Evolutionary conservation across 2,113 vertebrate species (phyloP).

Genomic region (Brachyhypopomus occidentalis): DNA sequence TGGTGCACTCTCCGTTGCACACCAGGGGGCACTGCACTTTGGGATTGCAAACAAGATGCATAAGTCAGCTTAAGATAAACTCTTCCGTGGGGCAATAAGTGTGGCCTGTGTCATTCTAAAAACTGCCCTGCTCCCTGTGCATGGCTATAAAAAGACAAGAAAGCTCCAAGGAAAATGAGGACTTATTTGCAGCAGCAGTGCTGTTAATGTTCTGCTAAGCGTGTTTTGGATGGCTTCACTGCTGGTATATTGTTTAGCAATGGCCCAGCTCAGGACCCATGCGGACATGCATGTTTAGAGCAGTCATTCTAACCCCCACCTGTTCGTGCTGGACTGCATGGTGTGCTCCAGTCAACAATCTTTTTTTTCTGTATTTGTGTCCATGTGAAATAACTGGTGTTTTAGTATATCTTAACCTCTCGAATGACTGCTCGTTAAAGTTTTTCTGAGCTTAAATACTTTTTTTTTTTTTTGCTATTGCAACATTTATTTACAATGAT

Average conservation of each 20-base stretch:
- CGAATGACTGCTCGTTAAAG: neutral
- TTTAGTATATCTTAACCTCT: neutral
- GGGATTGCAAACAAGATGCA: constrained; percentile 26
- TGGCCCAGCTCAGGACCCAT: neutral
- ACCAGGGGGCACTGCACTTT: constrained; percentile 8
- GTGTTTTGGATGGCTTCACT: constrained; percentile 54
- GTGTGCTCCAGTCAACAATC: neutral
- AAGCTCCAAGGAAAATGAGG: constrained; percentile 50
- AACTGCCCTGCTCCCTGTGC: constrained; percentile 52
- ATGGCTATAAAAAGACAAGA: constrained; percentile 69
- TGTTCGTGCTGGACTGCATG: neutral
- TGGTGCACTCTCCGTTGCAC: neutral
- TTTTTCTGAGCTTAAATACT: constrained; percentile 4
- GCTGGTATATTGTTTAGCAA: constrained; percentile 59
- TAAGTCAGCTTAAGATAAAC: constrained; percentile 51
- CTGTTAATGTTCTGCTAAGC: constrained; percentile 56
- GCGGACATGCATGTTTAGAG: too few relatives aligned
- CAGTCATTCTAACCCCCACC: too few relatives aligned
- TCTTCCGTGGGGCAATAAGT: constrained; percentile 49
- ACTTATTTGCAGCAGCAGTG: constrained; percentile 68
- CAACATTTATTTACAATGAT: neutral
- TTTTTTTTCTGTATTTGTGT: constrained; percentile 1
- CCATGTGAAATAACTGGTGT: neutral
- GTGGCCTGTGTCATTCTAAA: constrained; percentile 53
- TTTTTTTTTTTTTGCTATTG: neutral